These are phyloP conservation scores for Opisthograptis luteolata DNA, from an alignment of 2,888 invertebrate species.

Conservation along the genomic window DNA sequence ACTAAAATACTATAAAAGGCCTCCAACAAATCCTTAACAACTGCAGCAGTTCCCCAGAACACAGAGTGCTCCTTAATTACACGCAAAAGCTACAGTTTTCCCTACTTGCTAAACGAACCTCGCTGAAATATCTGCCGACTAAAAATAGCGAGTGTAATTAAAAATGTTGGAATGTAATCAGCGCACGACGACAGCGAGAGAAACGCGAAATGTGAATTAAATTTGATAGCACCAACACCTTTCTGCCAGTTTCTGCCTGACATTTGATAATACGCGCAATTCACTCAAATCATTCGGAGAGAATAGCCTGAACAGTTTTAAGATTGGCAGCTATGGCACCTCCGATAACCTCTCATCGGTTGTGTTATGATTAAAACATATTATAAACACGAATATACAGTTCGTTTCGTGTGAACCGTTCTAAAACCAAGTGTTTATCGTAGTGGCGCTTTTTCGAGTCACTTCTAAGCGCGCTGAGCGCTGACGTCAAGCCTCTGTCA, in stretches of 20 bases:
- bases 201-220: slow-evolving; percentile 9
- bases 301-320: slow-evolving; percentile 27
- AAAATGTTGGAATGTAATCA: slow-evolving; percentile 16
- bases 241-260: slow-evolving; percentile 9
- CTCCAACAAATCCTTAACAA: slow-evolving; percentile 30
- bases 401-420: slow-evolving; percentile 55
- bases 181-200: slow-evolving; percentile 5
- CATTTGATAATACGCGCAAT: slow-evolving; percentile 6
- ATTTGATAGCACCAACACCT: slow-evolving; percentile 23
- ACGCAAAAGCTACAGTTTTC: slow-evolving; percentile 26
- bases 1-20: neutral
- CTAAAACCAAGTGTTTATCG: slow-evolving; percentile 56
- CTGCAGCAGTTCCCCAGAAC: slow-evolving; percentile 25
- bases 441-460: slow-evolving; percentile 59
- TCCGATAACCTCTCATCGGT: slow-evolving; percentile 43
- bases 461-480: slow-evolving; percentile 64
- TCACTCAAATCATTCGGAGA: slow-evolving; percentile 1
- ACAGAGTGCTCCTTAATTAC: slow-evolving; percentile 31
- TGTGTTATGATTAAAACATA: slow-evolving; percentile 58
- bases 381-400: slow-evolving; percentile 50
- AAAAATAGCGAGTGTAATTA: slow-evolving; percentile 18
- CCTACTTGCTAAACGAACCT: slow-evolving; percentile 21
- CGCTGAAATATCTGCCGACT: slow-evolving; percentile 6
- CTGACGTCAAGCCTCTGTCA: slow-evolving; percentile 77
- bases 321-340: slow-evolving; percentile 32